phyloP scores from a whole-genome alignment of 2,797 vertebrate genomes.

The Craterocephalus amniculus region DNA sequence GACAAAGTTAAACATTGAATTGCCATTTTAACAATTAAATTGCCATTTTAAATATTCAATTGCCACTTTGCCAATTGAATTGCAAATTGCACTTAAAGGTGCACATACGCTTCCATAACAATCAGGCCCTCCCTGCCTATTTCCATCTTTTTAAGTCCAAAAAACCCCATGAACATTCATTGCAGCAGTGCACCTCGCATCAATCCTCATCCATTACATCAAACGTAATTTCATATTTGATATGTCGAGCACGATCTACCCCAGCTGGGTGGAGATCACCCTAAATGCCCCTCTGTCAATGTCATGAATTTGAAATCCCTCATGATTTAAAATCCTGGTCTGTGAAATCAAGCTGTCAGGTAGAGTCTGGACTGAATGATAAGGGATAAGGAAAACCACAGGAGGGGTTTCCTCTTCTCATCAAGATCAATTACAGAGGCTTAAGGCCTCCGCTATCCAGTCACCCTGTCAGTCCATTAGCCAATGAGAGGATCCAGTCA shows the following conservation, averaged over 20 bases:
- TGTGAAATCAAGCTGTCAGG: constrained; percentile 76
- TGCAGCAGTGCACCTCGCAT: background rate
- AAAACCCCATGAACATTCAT: background rate
- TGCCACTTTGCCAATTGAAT: no score
- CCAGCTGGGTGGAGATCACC: constrained; percentile 52
- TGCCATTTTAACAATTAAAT: no score
- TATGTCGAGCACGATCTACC: constrained; percentile 41
- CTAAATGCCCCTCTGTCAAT: constrained; percentile 61
- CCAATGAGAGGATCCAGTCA: constrained; percentile 52
- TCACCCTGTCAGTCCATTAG: constrained; percentile 55
- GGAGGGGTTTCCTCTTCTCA: constrained; percentile 65
- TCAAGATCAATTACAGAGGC: constrained; percentile 76
- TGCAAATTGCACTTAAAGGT: no score
- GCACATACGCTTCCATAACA: no score
- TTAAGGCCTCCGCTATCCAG: constrained; percentile 55
- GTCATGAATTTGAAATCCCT: constrained; percentile 62
- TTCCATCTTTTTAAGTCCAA: background rate
- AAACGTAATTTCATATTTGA: constrained; percentile 34
- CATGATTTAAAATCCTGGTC: constrained; percentile 60
- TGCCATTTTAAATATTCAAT: no score
- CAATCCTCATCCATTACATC: constrained; percentile 48
- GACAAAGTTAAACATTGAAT: no score
- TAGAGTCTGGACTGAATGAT: constrained; percentile 64
- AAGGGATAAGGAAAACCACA: constrained; percentile 63
- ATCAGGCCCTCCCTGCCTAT: background rate